A percentile compares a stretch with the other conserved stretches of the same genome.
Evolutionary conservation across 64 coral and sea anemone species (phyloP).

Genomic region (Montipora sp.): DNA sequence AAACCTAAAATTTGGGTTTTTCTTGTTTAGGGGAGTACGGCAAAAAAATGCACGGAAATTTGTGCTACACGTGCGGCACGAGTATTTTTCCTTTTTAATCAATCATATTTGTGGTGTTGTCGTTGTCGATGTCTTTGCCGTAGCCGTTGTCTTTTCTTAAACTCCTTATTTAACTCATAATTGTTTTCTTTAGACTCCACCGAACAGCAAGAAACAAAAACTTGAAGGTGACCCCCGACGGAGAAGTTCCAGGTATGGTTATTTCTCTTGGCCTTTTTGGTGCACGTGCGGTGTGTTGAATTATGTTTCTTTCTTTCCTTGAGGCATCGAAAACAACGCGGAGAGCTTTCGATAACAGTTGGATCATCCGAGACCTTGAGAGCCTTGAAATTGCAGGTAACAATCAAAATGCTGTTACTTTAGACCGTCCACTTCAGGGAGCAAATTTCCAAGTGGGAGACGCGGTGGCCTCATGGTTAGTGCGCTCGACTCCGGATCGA

Average conservation of each 20-base stretch:
- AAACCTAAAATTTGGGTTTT: too few relatives aligned
- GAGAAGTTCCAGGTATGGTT: constrained; percentile 76
- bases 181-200: constrained; percentile 52
- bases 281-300: background rate
- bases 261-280: background rate
- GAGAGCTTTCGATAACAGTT: constrained; percentile 82
- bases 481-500: too few relatives aligned
- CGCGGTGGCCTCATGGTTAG: too few relatives aligned
- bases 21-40: too few relatives aligned
- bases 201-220: constrained; percentile 70
- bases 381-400: constrained; percentile 93
- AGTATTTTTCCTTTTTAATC: too few relatives aligned
- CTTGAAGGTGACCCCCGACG: constrained; percentile 50
- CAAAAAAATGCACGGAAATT: too few relatives aligned
- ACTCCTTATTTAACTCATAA: background rate
- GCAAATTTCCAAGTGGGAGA: too few relatives aligned
- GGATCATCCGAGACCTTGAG: constrained; percentile 77
- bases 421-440: too few relatives aligned
- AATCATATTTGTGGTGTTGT: too few relatives aligned
- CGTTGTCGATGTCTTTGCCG: too few relatives aligned
- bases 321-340: constrained; percentile 93
- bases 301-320: background rate
- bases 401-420: background rate
- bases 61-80: too few relatives aligned
- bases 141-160: too few relatives aligned